Base-by-base conservation (phyloP, 1,140 invertebrate genomes). In the Pomacea maculata region DNA sequence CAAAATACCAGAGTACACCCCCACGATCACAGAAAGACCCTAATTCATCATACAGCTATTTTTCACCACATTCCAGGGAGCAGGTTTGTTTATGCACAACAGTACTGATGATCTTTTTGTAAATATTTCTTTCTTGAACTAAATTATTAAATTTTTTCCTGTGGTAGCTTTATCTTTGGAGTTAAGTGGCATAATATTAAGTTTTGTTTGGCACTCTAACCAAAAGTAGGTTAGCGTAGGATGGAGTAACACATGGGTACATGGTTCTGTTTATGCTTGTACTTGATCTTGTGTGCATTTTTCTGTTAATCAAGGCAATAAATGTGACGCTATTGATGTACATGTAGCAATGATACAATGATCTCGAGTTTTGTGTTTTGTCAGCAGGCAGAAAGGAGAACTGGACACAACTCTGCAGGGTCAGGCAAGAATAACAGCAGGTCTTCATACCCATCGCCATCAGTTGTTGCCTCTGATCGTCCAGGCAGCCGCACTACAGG, bases 1-100 rank as follows among this genome's bases (percentile, higher is more conserved):
- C 57, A 14, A 61, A 61, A 61, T 61, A 61, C 15, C 57, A 61
- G 15, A 61, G 15, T 17, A 61, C 67, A 25, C 29, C 77, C 7
- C 77, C 77, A 0, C 52, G 52, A 10, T 45, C 54, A 25, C 34
- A 57, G 9, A 54, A 25, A 65, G 77, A 78, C 67, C 45, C 77
- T 0, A 70, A 65, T 70, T 78, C 67, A 21, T 55, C 65, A 54
- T 67, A 78, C 52, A 65, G 77, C 7, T 67, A 55, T 55, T 54
- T 78, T 65, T 78, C 77, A n/a, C 45, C 57, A n/a, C 77, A 78
- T 70, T 25, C 64, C 14, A 70, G 77, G 34, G 77, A 78, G 52
- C 77, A 78, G 65, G 77, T 78, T 17, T 54, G 67, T 70, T 25
- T 65, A 65, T 65, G n/a, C 64, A 19, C 17, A 45, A 45, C 6